Conservation (phyloP, 92 coral and sea anemone species). For the Montipora capitata region DNA sequence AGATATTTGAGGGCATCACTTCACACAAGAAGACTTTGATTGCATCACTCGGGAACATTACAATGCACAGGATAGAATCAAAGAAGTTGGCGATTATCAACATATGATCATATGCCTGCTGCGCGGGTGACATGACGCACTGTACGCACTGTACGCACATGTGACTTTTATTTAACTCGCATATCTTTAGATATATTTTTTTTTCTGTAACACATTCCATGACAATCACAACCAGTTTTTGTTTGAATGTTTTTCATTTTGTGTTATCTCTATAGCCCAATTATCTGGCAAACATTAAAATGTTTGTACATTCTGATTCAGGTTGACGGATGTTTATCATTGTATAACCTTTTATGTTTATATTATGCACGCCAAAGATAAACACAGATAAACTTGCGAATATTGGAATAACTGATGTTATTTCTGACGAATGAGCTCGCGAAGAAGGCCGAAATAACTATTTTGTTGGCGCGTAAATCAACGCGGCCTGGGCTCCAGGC, state of each 20-base stretch:
- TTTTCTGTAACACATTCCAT: not conserved
- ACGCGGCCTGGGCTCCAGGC: too few relatives aligned
- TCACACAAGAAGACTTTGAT: too few relatives aligned
- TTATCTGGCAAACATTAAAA: too few relatives aligned
- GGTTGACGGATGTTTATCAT: not conserved
- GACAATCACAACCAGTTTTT: not conserved
- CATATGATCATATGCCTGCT: slow-evolving; percentile 5
- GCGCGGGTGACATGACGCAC: too few relatives aligned
- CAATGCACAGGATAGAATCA: slow-evolving; percentile 29
- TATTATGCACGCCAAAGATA: not conserved
- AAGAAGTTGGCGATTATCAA: slow-evolving; percentile 29
- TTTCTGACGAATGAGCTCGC: too few relatives aligned
- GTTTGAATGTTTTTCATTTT: not conserved
- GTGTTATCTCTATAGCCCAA: not conserved
- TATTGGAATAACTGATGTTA: not conserved
- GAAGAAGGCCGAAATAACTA: too few relatives aligned
- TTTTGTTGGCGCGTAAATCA: too few relatives aligned
- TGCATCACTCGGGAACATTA: too few relatives aligned
- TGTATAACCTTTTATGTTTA: not conserved
- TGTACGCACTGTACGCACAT: not conserved
- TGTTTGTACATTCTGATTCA: not conserved
- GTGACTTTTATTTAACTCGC: not conserved
- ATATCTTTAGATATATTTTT: too few relatives aligned
- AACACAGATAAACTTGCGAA: not conserved
- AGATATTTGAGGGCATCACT: slow-evolving; percentile 6